Evolutionary conservation across 2,888 invertebrate species (phyloP).

Genomic region (Lottia scabra): DNA sequence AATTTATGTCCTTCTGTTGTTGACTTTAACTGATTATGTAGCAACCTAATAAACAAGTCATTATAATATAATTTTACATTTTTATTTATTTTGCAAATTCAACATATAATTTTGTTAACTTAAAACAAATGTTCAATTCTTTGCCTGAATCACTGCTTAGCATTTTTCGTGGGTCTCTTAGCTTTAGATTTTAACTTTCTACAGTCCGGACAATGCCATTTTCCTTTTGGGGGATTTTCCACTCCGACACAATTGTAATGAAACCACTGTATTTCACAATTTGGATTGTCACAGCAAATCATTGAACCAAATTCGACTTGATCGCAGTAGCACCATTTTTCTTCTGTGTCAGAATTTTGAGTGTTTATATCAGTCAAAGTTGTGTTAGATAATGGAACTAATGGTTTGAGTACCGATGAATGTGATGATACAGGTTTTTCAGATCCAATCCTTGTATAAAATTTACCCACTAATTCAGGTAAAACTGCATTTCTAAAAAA

Average conservation of each 20-base stretch:
- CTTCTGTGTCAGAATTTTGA: constrained; percentile 9
- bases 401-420: no score
- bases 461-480: constrained; percentile 29
- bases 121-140: no score
- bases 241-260: constrained; percentile 35
- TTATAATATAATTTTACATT: not conserved
- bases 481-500: constrained; percentile 17
- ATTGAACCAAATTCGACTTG: constrained; percentile 27
- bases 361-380: not conserved
- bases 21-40: constrained; percentile 10
- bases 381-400: no score
- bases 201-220: constrained; percentile 35
- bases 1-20: constrained; percentile 19
- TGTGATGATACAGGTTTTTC: not conserved
- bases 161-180: no score
- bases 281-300: constrained; percentile 38
- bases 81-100: no score
- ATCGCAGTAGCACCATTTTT: constrained; percentile 27
- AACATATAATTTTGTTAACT: no score
- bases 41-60: constrained; percentile 19
- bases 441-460: constrained; percentile 13
- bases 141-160: no score
- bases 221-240: constrained; percentile 24
- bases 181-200: constrained; percentile 12
- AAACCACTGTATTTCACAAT: constrained; percentile 38